These are phyloP conservation scores for Agelaius phoeniceus DNA, from an alignment of 2,113 vertebrate species.

Conservation along the genomic window DNA sequence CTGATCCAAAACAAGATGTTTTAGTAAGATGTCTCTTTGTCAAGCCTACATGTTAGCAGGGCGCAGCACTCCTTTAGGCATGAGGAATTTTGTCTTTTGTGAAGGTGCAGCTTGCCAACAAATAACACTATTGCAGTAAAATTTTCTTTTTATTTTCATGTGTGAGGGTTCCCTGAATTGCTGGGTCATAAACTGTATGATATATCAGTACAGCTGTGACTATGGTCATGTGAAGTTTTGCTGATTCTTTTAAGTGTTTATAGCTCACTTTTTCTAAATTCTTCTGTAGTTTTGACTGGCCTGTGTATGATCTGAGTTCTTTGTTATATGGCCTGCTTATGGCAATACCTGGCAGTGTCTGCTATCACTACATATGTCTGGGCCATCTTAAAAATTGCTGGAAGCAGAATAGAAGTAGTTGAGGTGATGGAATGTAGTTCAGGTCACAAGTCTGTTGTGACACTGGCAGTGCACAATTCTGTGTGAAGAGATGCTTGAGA, in stretches of 20 bases:
- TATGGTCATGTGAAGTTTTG: background rate
- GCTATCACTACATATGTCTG: rapidly evolving
- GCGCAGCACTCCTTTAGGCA: background rate
- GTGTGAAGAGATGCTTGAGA: background rate
- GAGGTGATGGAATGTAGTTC: background rate
- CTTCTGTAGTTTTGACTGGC: background rate
- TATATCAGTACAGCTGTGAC: background rate
- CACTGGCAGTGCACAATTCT: rapidly evolving
- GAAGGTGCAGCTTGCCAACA: background rate
- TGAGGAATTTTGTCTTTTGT: background rate
- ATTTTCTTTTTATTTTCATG: background rate
- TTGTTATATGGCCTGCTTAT: background rate
- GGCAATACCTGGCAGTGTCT: background rate
- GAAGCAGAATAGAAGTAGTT: background rate
- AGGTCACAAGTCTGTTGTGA: background rate
- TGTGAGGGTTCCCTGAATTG: background rate
- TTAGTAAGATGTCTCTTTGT: background rate
- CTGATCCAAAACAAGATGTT: background rate
- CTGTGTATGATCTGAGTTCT: rapidly evolving
- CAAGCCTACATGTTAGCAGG: background rate
- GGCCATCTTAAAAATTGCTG: background rate
- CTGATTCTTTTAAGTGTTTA: background rate
- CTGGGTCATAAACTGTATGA: rapidly evolving
- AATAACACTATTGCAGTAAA: rapidly evolving
- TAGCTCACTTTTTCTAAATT: background rate